Conservation (phyloP, 2,888 invertebrate species). For the Spilarctia lutea region DNA sequence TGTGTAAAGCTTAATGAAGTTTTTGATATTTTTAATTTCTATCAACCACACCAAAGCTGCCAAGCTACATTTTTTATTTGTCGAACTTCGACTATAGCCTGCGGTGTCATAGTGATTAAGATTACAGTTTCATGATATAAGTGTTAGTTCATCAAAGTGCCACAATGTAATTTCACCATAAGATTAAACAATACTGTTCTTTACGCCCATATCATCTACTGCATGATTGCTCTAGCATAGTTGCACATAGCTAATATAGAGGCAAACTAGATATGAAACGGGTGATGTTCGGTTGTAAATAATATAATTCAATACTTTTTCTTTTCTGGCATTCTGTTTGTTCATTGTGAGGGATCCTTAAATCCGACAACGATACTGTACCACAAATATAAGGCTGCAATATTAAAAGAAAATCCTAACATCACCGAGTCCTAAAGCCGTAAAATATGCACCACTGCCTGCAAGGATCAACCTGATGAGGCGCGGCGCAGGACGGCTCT, state of each 20-base stretch:
- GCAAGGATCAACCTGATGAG: not conserved
- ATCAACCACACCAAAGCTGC: conserved; percentile 47
- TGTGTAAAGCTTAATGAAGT: conserved; percentile 68
- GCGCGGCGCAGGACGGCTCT: not conserved
- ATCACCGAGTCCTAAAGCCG: not conserved
- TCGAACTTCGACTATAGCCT: conserved; percentile 54
- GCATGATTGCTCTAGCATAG: not conserved
- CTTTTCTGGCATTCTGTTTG: not conserved
- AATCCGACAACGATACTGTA: not conserved
- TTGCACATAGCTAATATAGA: not conserved
- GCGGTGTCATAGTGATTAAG: conserved; percentile 75
- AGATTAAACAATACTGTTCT: conserved; percentile 16
- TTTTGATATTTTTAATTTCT: conserved; percentile 69
- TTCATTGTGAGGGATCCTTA: not conserved
- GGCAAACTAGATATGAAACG: not conserved
- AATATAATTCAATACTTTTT: not conserved
- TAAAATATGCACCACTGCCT: not conserved
- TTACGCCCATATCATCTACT: not conserved
- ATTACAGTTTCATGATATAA: conserved; percentile 81
- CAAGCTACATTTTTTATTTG: conserved; percentile 58
- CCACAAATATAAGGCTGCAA: not conserved
- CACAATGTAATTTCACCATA: conserved; percentile 42
- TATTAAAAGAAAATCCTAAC: not conserved
- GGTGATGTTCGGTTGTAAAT: not conserved
- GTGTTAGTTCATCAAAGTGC: conserved; percentile 77